Conservation (phyloP, 1,140 invertebrate genomes). For the Heterodera carotae region DNA sequence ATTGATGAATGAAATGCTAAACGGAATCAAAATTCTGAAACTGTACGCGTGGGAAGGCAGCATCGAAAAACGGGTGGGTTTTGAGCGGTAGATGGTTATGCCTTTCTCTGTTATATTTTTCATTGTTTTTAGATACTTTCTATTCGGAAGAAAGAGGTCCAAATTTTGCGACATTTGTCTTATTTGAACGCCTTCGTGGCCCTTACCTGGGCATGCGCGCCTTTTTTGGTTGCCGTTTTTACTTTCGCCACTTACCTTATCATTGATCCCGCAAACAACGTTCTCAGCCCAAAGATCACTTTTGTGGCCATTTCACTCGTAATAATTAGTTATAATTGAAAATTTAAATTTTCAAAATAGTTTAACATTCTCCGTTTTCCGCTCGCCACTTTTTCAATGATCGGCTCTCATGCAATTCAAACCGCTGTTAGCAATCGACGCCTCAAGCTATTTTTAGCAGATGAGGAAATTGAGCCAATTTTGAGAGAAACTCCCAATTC, state of each 20-base stretch:
- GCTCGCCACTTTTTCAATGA: conserved; percentile 70
- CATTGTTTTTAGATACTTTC: conserved; percentile 33
- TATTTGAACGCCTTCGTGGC: conserved; percentile 31
- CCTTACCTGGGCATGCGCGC: conserved; percentile 70
- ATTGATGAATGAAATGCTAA: conserved; percentile 71
- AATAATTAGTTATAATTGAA: background rate
- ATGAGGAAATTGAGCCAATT: conserved; percentile 54
- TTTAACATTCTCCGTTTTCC: conserved; percentile 97
- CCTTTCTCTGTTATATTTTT: too few relatives aligned
- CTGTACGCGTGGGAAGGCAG: conserved; percentile 86
- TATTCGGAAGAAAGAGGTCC: conserved; percentile 36
- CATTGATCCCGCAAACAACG: conserved; percentile 62
- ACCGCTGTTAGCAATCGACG: conserved; percentile 52
- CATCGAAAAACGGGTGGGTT: conserved; percentile 69
- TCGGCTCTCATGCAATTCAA: conserved; percentile 69
- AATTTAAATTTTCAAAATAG: conserved; percentile 66
- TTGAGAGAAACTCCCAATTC: background rate
- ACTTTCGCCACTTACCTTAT: conserved; percentile 68
- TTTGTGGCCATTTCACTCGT: conserved; percentile 88
- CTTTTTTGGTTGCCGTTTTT: conserved; percentile 42
- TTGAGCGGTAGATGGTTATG: too few relatives aligned
- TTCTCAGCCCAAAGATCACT: conserved; percentile 69
- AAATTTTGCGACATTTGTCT: conserved; percentile 42
- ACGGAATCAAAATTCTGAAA: conserved; percentile 77
- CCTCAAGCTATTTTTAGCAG: conserved; percentile 56